Base-by-base conservation (phyloP, 2,113 vertebrate genomes). In the Amazona vittata region DNA sequence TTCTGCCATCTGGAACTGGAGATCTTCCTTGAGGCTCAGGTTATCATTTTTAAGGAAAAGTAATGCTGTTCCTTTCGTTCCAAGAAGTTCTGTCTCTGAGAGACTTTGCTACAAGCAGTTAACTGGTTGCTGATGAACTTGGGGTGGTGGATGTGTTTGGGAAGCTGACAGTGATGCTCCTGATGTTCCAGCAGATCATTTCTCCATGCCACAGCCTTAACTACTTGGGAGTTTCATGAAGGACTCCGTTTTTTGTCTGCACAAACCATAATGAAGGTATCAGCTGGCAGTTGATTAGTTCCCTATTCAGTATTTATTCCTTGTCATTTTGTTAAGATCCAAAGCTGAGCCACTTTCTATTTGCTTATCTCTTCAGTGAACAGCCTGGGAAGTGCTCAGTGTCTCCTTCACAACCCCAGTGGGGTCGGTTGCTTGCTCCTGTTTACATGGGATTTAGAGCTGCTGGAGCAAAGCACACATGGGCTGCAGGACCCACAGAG, bases 211-310 rank as follows among this genome's bases (percentile, higher is more conserved):
- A 77, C 93, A 86, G 55, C 1, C 81, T 62, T 69, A 84, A 78
- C 83, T 39, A 12, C 64, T 35, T 33, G 55, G n/a, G 39, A 65
- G 14, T 41, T 62, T 41, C 83, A 50, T 11, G 57, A 89, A 64
- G 52, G 65, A 60, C 25, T 68, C 6, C 0, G 0, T 26, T 82
- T 86, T 88, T 18, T 69, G 47, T 44, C 86, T 82, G 77, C 15
- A 9, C 39, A 91, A 86, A 86, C 53, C 93, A 90, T 95, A 84
- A 79, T 86, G 47, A 59, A 93, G 70, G 69, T 82, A 73, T 95
- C 91, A 86, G 83, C 89, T 89, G 93, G 81, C 92, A 94, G 77
- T 6, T 82, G 77, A 83, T 93, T 83, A 83, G 90, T 65, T 76
- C 74, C 53, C 68, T 44, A 43, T 28, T 81, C 76, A 59, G 41